Conservation (phyloP, 2,113 vertebrate genomes). For the Phaethon lepturus region DNA sequence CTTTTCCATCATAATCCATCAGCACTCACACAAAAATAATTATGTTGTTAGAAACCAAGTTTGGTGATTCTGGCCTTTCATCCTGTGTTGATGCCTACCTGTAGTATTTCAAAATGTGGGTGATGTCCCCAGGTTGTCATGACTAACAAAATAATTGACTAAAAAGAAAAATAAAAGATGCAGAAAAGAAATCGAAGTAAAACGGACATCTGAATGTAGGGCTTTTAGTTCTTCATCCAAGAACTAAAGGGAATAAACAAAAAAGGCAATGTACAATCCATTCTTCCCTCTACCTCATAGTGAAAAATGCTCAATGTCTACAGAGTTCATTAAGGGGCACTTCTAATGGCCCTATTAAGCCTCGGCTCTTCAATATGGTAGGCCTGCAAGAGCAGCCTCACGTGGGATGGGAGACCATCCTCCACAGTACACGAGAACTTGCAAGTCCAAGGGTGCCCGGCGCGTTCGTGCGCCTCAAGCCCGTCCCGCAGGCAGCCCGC, state of each 20-base stretch:
- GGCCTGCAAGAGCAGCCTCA: not conserved
- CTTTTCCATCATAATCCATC: not conserved
- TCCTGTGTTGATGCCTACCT: not conserved
- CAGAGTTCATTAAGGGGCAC: not conserved
- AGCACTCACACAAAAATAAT: not conserved
- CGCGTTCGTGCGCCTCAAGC: fast-evolving
- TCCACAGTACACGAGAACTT: not conserved
- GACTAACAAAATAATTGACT: not conserved
- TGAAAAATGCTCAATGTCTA: not conserved
- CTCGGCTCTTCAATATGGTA: not conserved
- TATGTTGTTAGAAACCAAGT: not conserved
- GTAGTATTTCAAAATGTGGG: not conserved
- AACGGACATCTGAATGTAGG: not conserved
- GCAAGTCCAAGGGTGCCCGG: not conserved
- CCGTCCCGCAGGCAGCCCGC: not conserved
- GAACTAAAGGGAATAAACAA: not conserved
- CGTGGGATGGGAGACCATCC: not conserved
- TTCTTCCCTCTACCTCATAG: not conserved
- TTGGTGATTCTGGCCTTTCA: not conserved
- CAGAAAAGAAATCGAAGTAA: not conserved
- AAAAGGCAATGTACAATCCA: not conserved
- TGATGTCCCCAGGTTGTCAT: not conserved
- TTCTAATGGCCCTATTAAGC: not conserved
- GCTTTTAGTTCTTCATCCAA: not conserved
- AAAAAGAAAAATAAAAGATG: not conserved